Base-by-base conservation (phyloP, 2,113 vertebrate genomes). In the Leucosticte australis region DNA sequence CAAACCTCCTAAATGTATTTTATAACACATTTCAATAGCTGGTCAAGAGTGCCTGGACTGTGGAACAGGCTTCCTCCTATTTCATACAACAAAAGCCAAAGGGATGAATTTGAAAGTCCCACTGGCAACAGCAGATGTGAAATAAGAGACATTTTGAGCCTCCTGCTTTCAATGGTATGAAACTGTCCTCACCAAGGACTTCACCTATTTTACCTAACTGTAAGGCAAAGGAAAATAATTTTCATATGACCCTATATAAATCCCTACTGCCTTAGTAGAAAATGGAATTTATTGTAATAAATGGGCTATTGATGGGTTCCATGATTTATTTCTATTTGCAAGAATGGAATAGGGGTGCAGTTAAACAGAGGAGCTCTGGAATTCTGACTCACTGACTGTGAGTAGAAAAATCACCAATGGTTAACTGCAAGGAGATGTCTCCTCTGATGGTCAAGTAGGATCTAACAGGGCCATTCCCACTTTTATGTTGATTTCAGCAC, bases 311-410 rank as follows among this genome's bases (percentile, higher is more conserved):
- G 26, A 24, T 28, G 44, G 37, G 57, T 57, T 80, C 15, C 15
- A 18, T 26, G 0, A 50, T 22, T 62, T 35, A 8, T 4, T 35
- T 7, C 2, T 30, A 33, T 27, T 35, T 64, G 22, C 41, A 31
- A 42, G 1, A 57, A 60, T 19, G 22, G n/a, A 50, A 68, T 0
- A 52, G 33, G 7, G 33, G 8, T 11, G 24, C 18, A 62, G 27
- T 16, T 15, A 59, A 82, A 41, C 0, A 64, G 19, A 76, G 33
- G 30, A 62, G 55, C 21, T 22, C 10, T 22, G 23, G 11, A 69
- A 86, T 39, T 49, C 9, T 69, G 44, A 47, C 26, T 63, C 37
- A 4, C 3, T 50, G 42, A 50, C 14, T 0, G 0, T 1, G 10
- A 85, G 37, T 0, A 62, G 28, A 41, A 77, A 86, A 89, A 60